Percentiles rank a stretch among this genome's conserved stretches.
Evolutionary conservation across 2,888 invertebrate genomes (phyloP).

Genomic region (Hirudinaria manillensis): DNA sequence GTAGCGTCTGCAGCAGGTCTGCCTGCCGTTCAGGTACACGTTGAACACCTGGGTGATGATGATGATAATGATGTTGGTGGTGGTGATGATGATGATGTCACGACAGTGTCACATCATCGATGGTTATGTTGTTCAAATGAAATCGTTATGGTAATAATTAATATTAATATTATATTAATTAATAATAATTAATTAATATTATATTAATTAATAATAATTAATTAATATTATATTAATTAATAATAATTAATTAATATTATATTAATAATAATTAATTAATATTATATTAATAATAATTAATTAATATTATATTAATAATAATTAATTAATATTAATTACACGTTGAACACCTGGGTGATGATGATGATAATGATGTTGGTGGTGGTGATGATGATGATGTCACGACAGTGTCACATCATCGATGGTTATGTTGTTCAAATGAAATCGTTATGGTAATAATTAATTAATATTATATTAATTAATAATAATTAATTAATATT

Average conservation of each 20-base stretch:
- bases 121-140: background rate
- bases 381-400: background rate
- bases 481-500: too few relatives aligned
- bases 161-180: too few relatives aligned
- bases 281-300: too few relatives aligned
- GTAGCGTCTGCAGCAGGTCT: slow-evolving; percentile 89
- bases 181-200: too few relatives aligned
- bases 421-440: background rate
- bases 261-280: too few relatives aligned
- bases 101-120: background rate
- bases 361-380: too few relatives aligned
- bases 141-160: background rate
- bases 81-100: background rate
- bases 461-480: too few relatives aligned
- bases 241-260: too few relatives aligned
- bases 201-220: too few relatives aligned
- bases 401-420: background rate
- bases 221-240: too few relatives aligned
- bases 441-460: background rate
- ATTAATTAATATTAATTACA: too few relatives aligned
- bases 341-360: slow-evolving; percentile 68
- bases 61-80: background rate
- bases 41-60: slow-evolving; percentile 66
- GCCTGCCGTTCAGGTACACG: slow-evolving; percentile 97
- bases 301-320: too few relatives aligned